These are phyloP conservation scores for Bolborhynchus lineola DNA, from an alignment of 2,113 vertebrate genomes.

Conservation along the genomic window DNA sequence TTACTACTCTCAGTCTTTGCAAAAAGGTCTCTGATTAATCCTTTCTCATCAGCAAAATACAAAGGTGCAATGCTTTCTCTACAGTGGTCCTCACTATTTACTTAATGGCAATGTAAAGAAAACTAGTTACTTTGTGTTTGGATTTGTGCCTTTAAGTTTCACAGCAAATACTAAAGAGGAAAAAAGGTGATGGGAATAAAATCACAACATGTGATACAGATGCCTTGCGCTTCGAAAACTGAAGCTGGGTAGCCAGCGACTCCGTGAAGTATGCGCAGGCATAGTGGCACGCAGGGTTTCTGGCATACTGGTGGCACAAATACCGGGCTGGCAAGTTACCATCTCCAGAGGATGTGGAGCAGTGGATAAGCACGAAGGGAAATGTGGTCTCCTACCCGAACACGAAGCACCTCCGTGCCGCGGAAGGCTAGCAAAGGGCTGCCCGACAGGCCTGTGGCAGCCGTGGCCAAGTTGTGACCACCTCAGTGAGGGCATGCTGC, in stretches of 20 bases:
- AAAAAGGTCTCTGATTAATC: not conserved
- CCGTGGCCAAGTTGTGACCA: not conserved
- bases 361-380: not conserved
- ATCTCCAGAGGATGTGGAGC: not conserved
- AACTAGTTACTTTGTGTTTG: not conserved
- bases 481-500: not conserved
- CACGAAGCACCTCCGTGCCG: not conserved
- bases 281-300: not conserved
- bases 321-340: fast-evolving
- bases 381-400: fast-evolving
- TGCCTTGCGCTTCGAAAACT: not conserved
- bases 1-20: not conserved
- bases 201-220: not conserved
- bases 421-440: not conserved
- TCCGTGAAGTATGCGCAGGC: fast-evolving
- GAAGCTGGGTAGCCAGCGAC: too few relatives aligned
- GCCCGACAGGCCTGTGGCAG: not conserved
- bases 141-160: not conserved
- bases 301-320: not conserved
- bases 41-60: not conserved
- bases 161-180: too few relatives aligned
- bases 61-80: not conserved
- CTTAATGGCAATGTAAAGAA: not conserved
- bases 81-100: not conserved
- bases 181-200: not conserved